These are phyloP conservation scores for Limonius californicus DNA, from an alignment of 1,140 invertebrate species.

Conservation along the genomic window DNA sequence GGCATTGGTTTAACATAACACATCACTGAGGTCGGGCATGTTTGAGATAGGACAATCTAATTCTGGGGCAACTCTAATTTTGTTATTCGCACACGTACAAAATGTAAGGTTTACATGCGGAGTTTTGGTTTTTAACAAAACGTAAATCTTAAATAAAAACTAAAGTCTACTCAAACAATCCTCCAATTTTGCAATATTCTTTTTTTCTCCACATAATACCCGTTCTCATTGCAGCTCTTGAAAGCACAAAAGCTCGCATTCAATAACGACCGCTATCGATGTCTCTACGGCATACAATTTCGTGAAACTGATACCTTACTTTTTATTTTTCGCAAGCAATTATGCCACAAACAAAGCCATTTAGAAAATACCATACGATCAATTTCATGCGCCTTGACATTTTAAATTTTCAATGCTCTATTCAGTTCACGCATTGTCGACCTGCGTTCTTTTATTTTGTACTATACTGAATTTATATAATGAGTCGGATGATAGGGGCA, in stretches of 20 bases:
- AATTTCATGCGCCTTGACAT: conserved; percentile 2
- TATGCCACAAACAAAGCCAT: conserved; percentile 12
- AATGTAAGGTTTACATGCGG: too few species aligned
- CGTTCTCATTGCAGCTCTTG: background rate
- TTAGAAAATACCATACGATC: conserved; percentile 10
- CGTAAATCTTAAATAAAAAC: too few species aligned
- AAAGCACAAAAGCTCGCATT: background rate
- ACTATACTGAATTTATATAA: background rate
- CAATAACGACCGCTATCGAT: conserved; percentile 7
- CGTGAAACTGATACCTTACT: background rate
- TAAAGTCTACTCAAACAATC: too few species aligned
- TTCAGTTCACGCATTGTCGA: background rate
- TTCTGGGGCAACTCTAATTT: conserved; percentile 2
- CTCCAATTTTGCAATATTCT: too few species aligned
- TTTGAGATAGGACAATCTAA: conserved; percentile 10
- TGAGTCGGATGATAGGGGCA: background rate
- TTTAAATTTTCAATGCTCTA: background rate
- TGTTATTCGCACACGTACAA: background rate
- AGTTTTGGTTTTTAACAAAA: too few species aligned
- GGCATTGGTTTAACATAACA: conserved; percentile 13
- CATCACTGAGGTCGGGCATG: conserved; percentile 4
- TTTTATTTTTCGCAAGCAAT: conserved; percentile 7
- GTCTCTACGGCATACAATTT: conserved; percentile 3
- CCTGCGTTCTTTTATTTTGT: background rate
- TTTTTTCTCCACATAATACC: too few species aligned